Conservation (phyloP, 2,113 vertebrate species). For the Sylvilagus bachmani region DNA sequence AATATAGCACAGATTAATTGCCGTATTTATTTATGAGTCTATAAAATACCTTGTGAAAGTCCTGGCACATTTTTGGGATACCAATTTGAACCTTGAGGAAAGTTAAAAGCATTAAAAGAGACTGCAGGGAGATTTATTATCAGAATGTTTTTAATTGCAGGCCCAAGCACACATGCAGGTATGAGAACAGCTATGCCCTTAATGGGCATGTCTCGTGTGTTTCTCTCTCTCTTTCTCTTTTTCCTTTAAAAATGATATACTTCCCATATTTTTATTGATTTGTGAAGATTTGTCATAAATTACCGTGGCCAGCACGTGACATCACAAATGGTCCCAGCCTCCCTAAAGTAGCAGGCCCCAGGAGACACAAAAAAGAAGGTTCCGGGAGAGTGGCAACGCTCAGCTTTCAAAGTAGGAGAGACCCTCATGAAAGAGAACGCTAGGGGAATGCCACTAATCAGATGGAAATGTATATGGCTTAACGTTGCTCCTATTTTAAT, state of each 20-base stretch:
- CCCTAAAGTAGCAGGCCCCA: slow-evolving; percentile 77
- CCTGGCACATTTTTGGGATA: slow-evolving; percentile 92
- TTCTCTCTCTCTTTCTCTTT: slow-evolving; percentile 48
- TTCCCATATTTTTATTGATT: slow-evolving; percentile 90
- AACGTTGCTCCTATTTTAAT: slow-evolving; percentile 17
- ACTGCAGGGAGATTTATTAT: slow-evolving; percentile 89
- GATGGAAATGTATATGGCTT: background rate
- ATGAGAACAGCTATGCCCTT: slow-evolving; percentile 87
- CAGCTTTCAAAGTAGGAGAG: background rate
- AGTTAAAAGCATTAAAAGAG: slow-evolving; percentile 92
- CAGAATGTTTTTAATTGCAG: slow-evolving; percentile 91
- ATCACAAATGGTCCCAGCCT: slow-evolving; percentile 80
- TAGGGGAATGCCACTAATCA: background rate
- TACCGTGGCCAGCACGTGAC: slow-evolving; percentile 80
- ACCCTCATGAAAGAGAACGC: background rate
- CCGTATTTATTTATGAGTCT: slow-evolving; percentile 92
- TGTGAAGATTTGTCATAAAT: slow-evolving; percentile 87
- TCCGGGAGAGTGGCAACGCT: background rate
- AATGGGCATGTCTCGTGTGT: slow-evolving; percentile 86
- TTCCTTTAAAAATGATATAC: slow-evolving; percentile 89
- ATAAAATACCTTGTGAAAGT: slow-evolving; percentile 90
- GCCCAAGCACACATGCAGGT: slow-evolving; percentile 87
- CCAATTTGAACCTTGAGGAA: slow-evolving; percentile 90
- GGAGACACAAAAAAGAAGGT: background rate
- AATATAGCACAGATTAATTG: slow-evolving; percentile 90